Conservation (phyloP, 37 sponge, comb jelly and placozoan genomes). For the Aphrocallistes beatrix region DNA sequence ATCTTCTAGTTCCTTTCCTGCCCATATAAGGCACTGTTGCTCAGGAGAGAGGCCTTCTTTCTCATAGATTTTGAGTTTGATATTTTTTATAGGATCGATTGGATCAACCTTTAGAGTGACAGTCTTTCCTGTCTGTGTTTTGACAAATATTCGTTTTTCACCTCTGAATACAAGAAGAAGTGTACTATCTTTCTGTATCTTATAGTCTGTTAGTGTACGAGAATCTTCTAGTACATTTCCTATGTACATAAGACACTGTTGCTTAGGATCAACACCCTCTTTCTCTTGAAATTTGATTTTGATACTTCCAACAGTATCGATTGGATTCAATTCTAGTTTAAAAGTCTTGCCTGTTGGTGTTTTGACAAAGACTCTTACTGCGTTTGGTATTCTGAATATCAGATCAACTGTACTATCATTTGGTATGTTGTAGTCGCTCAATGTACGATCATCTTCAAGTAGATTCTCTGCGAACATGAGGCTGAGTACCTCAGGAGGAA, state of each 20-base stretch:
- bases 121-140: not conserved
- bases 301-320: constrained; percentile 41
- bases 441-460: too few species aligned
- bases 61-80: not conserved
- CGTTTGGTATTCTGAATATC: constrained; percentile 27
- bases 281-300: constrained; percentile 47
- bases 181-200: too few species aligned
- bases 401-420: too few species aligned
- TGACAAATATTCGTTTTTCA: not conserved
- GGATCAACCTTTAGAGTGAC: not conserved
- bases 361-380: constrained; percentile 44
- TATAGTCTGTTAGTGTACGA: too few species aligned
- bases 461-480: too few species aligned
- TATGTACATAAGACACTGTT: constrained; percentile 41
- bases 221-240: too few species aligned
- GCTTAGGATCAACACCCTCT: constrained; percentile 42
- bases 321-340: constrained; percentile 39
- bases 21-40: not conserved
- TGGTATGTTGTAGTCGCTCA: too few species aligned
- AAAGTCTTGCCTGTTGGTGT: constrained; percentile 45
- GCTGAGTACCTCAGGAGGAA: too few species aligned
- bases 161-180: too few species aligned
- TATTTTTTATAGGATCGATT: not conserved
- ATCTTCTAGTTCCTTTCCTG: not conserved
- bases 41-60: not conserved